Evolutionary conservation across 2,888 invertebrate genomes (phyloP).

Genomic region (Apamea sordens): DNA sequence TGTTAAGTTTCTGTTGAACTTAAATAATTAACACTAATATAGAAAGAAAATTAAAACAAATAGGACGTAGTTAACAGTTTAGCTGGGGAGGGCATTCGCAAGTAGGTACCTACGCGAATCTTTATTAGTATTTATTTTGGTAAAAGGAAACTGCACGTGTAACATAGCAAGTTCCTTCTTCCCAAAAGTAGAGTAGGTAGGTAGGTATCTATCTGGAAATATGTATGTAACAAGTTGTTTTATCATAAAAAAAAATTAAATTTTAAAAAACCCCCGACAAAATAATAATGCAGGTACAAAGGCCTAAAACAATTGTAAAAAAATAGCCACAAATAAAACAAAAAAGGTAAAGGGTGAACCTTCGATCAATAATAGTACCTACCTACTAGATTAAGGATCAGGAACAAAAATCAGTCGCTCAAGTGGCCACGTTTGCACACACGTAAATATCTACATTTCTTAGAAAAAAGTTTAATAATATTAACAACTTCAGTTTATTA

Average conservation of each 20-base stretch:
- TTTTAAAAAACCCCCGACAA: too few relatives aligned
- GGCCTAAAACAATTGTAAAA: too few relatives aligned
- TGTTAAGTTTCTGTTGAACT: background rate
- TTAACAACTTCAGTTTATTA: too few relatives aligned
- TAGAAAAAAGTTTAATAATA: too few relatives aligned
- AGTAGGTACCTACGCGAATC: background rate
- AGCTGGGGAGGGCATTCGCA: background rate
- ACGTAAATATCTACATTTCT: too few relatives aligned
- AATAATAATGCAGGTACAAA: too few relatives aligned
- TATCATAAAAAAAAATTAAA: background rate
- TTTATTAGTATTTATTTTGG: background rate
- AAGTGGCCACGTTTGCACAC: too few relatives aligned
- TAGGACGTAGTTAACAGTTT: background rate
- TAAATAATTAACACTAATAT: background rate
- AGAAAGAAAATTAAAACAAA: background rate
- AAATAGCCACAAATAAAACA: too few relatives aligned
- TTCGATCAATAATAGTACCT: too few relatives aligned
- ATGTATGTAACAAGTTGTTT: background rate
- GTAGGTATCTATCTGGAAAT: background rate
- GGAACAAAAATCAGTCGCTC: too few relatives aligned
- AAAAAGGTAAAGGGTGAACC: too few relatives aligned
- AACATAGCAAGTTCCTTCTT: background rate
- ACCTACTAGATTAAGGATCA: too few relatives aligned
- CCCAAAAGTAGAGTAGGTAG: background rate
- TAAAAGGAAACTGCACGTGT: background rate